phyloP scores from a whole-genome alignment of 2,113 vertebrate species.

The Melierax canorus region DNA sequence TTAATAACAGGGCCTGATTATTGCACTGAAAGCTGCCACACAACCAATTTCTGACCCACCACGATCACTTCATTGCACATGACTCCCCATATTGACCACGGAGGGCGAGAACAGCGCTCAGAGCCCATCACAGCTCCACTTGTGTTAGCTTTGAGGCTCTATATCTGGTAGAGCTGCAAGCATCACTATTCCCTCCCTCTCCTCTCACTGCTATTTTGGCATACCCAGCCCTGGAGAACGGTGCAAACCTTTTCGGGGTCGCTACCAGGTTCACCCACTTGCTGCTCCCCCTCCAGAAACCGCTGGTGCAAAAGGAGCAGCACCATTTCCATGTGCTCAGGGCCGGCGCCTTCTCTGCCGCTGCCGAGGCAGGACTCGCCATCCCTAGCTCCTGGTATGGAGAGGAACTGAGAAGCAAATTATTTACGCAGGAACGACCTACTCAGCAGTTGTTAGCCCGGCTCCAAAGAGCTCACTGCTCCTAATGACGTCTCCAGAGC shows the following conservation, averaged over 20 bases:
- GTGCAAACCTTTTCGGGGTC: neutral
- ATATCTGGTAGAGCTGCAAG: neutral
- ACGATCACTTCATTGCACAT: neutral
- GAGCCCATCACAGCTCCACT: neutral
- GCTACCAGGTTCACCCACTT: neutral
- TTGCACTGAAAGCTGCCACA: neutral
- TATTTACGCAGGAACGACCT: neutral
- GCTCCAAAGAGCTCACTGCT: neutral
- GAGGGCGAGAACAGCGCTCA: neutral
- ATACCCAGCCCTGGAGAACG: neutral
- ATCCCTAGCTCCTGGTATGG: neutral
- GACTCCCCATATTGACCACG: accelerated
- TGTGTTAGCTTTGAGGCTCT: neutral
- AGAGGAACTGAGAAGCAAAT: neutral
- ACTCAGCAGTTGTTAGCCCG: neutral
- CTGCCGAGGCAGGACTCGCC: neutral
- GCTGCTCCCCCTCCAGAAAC: neutral
- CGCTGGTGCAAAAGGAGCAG: neutral
- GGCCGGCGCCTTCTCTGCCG: neutral
- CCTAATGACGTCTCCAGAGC: slow-evolving; percentile 39
- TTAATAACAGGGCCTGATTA: neutral
- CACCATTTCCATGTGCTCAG: accelerated
- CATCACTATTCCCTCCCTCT: neutral
- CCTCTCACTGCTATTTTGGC: neutral
- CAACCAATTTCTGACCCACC: neutral